Conservation (phyloP, 2,888 invertebrate species). For the Coenonympha arcania region DNA sequence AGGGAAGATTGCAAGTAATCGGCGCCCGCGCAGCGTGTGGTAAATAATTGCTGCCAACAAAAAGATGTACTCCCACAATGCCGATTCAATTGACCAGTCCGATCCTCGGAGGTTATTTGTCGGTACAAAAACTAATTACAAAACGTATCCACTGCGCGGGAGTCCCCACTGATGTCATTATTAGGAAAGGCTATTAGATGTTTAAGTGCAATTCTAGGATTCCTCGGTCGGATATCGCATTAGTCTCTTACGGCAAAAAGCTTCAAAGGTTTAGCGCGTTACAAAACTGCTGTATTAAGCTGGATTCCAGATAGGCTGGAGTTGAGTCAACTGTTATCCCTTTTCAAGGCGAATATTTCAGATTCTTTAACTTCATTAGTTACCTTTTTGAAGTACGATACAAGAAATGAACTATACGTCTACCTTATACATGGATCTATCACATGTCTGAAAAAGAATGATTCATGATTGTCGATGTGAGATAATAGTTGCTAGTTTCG, state of each 20-base stretch:
- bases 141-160: conserved; percentile 9
- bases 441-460: too few species aligned
- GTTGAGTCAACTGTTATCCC: too few species aligned
- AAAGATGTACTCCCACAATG: conserved; percentile 27
- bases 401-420: too few species aligned
- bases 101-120: conserved; percentile 10
- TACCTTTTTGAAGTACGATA: too few species aligned
- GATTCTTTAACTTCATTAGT: too few species aligned
- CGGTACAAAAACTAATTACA: conserved; percentile 15
- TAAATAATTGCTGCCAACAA: conserved; percentile 43
- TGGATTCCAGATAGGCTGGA: too few species aligned
- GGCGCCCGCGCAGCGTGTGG: conserved; percentile 33
- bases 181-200: conserved; percentile 8
- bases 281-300: neutral
- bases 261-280: neutral
- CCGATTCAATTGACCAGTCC: conserved; percentile 8
- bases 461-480: too few species aligned
- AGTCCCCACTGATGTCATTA: conserved; percentile 8
- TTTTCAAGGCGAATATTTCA: too few species aligned
- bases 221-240: conserved; percentile 5
- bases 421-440: too few species aligned
- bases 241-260: conserved; percentile 1
- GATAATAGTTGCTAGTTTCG: too few species aligned
- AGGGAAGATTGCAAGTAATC: conserved; percentile 11
- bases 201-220: conserved; percentile 3